phyloP scores from a whole-genome alignment of 2,113 vertebrate genomes.

The Oncorhynchus tshawytscha region DNA sequence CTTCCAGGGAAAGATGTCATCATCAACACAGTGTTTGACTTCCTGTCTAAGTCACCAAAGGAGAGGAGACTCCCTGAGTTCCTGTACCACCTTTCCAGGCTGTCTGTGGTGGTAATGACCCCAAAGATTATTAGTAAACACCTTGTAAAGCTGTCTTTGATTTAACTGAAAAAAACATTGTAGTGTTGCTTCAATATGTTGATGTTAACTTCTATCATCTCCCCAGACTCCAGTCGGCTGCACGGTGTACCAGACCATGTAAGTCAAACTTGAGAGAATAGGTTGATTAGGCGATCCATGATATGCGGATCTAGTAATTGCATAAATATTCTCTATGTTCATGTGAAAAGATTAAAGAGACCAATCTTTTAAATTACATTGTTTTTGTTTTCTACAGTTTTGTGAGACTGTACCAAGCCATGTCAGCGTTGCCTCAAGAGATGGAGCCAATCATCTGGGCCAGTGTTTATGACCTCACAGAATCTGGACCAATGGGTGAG shows the following conservation, averaged over 20 bases:
- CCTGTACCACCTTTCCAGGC: conserved; percentile 31
- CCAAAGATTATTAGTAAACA: too few species aligned
- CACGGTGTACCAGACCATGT: conserved; percentile 14
- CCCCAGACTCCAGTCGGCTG: conserved; percentile 8
- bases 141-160: too few species aligned
- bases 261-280: conserved; percentile 4
- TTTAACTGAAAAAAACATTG: too few species aligned
- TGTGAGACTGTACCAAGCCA: conserved; percentile 37
- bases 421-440: conserved; percentile 21
- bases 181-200: not conserved
- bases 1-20: conserved; percentile 31
- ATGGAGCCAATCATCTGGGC: conserved; percentile 43
- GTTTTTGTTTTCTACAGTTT: conserved; percentile 39
- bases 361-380: not conserved
- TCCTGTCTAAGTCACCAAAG: conserved; percentile 27
- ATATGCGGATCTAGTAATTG: not conserved
- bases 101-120: too few species aligned
- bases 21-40: conserved; percentile 58
- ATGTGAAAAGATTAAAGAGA: not conserved
- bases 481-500: conserved; percentile 49
- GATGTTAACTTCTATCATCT: not conserved
- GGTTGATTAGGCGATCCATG: not conserved
- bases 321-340: too few species aligned
- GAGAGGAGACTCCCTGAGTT: conserved; percentile 35
- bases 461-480: conserved; percentile 35